Percentiles rank a stretch among this genome's conserved stretches.
Evolutionary conservation across 2,797 vertebrate species (phyloP).

Genomic region (Sciaenops ocellatus): DNA sequence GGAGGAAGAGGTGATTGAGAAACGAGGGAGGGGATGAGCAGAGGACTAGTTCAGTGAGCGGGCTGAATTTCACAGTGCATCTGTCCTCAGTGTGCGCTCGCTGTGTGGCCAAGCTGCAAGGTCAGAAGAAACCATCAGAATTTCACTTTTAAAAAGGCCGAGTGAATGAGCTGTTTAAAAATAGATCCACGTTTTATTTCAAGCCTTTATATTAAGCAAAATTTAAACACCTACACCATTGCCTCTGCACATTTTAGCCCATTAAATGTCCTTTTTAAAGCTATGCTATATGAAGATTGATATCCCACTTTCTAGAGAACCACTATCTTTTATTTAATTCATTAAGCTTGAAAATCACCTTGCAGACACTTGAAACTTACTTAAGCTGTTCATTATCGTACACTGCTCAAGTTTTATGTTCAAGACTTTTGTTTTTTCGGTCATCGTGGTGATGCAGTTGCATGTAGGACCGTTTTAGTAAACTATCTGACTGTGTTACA

Average conservation of each 20-base stretch:
- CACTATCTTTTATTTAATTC: conserved; percentile 20
- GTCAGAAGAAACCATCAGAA: conserved; percentile 31
- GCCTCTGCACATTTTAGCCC: conserved; percentile 22
- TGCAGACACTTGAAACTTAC: conserved; percentile 16
- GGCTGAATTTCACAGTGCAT: conserved; percentile 35
- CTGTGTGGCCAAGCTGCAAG: conserved; percentile 48
- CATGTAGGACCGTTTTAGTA: neutral
- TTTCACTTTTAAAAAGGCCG: conserved; percentile 1
- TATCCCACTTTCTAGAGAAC: neutral
- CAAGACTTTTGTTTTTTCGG: neutral
- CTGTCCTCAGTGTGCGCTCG: conserved; percentile 26
- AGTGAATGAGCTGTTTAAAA: conserved; percentile 5
- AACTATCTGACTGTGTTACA: neutral
- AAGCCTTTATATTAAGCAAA: neutral
- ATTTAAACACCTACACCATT: neutral
- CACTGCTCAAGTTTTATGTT: neutral
- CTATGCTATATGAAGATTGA: conserved; percentile 25
- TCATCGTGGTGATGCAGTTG: neutral
- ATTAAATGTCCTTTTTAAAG: conserved; percentile 33
- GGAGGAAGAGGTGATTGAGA: conserved; percentile 16
- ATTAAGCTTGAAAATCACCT: conserved; percentile 17
- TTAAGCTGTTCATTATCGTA: neutral
- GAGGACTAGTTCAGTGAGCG: conserved; percentile 8
- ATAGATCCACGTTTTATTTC: neutral
- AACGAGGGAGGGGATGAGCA: conserved; percentile 11